A percentile compares a stretch with the other conserved stretches of the same genome.
Conservation (phyloP, 1,140 invertebrate species). For the Euura lappo region DNA sequence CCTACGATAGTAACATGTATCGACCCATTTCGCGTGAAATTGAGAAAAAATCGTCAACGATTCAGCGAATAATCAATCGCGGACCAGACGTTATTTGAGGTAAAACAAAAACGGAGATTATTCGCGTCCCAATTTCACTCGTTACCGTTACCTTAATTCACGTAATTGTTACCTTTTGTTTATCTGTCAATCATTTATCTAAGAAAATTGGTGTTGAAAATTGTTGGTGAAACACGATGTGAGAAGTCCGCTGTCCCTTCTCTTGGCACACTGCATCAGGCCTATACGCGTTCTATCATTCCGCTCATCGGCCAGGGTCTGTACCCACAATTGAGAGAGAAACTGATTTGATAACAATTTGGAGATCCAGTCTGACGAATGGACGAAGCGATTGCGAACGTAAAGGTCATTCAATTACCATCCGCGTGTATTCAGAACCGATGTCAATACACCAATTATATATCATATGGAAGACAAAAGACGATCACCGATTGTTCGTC, state of each 20-base stretch:
- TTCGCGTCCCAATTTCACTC: not conserved
- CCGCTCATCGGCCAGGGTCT: not conserved
- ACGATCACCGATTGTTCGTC: too few species aligned
- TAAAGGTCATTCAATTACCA: too few species aligned
- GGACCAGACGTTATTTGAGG: not conserved
- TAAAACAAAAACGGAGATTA: not conserved
- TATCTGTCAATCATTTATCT: not conserved
- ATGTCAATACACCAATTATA: too few species aligned
- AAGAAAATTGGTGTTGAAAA: not conserved
- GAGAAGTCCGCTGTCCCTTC: not conserved
- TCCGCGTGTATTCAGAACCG: too few species aligned
- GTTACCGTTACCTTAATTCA: not conserved
- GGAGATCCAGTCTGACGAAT: too few species aligned
- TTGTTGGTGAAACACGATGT: not conserved
- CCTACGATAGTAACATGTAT: not conserved
- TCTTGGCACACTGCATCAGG: not conserved
- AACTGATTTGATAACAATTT: not conserved
- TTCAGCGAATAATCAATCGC: not conserved
- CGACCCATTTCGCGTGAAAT: not conserved
- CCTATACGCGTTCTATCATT: conserved; percentile 2
- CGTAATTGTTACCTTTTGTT: not conserved
- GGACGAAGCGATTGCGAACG: too few species aligned
- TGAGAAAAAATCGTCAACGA: not conserved
- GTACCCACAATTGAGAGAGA: not conserved
- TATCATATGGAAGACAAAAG: too few species aligned